Percentiles rank a stretch among this genome's conserved stretches.
Evolutionary conservation across 2,888 invertebrate species (phyloP).

Genomic region (Agapostemon virescens): DNA sequence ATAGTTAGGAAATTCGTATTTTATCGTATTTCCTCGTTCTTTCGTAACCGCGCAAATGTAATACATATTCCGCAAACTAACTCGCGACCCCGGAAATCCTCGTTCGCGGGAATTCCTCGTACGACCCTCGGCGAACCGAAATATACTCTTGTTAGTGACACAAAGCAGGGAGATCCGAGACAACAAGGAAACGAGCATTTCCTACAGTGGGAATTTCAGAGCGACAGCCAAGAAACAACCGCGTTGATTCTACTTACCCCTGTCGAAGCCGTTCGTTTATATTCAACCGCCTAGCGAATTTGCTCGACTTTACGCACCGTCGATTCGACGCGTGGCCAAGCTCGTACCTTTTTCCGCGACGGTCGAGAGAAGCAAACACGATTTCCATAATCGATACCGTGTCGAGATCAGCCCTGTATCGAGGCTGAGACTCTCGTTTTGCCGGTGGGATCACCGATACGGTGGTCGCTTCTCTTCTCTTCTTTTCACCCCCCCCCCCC

Average conservation of each 20-base stretch:
- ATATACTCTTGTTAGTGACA: background rate
- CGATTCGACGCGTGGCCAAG: constrained; percentile 25
- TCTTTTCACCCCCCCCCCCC: constrained; percentile 32
- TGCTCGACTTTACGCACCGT: constrained; percentile 41
- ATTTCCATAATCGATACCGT: constrained; percentile 67
- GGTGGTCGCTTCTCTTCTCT: background rate
- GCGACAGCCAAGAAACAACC: background rate
- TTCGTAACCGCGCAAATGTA: background rate
- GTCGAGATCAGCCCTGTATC: constrained; percentile 35
- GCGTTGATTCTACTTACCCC: constrained; percentile 38
- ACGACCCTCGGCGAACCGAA: background rate
- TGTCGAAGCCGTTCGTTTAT: constrained; percentile 43
- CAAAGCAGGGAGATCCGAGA: background rate
- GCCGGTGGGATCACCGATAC: constrained; percentile 26
- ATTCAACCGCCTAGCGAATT: constrained; percentile 35
- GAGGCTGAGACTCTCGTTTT: constrained; percentile 34
- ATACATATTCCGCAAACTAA: background rate
- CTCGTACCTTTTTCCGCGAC: constrained; percentile 40
- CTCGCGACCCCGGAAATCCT: background rate
- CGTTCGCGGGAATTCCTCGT: background rate
- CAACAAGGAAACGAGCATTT: background rate
- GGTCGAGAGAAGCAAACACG: constrained; percentile 33
- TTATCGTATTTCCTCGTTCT: background rate
- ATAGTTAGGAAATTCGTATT: background rate
- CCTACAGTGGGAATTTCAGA: background rate